Percentiles rank a stretch among this genome's conserved stretches.
Evolutionary conservation across 2,113 vertebrate genomes (phyloP).

Genomic region (Muntiacus reevesi): DNA sequence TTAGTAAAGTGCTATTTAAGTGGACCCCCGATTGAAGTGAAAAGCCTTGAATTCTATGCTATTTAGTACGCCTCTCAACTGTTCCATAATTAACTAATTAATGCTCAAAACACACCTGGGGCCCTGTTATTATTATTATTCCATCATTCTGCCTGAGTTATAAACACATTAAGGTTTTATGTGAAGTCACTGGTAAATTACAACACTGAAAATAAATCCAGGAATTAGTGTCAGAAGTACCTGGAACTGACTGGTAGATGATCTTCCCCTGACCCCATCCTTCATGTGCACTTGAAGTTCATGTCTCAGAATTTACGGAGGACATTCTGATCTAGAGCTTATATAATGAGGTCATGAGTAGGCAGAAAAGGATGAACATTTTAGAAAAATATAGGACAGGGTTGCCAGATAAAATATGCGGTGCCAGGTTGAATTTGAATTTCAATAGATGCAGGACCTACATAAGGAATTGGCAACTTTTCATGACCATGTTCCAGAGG

Average conservation of each 20-base stretch:
- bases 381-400: neutral
- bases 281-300: neutral
- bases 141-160: slow-evolving; percentile 27
- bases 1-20: slow-evolving; percentile 47
- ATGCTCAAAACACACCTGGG: slow-evolving; percentile 23
- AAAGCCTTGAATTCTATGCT: neutral
- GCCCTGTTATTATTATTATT: neutral
- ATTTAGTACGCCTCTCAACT: neutral
- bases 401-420: neutral
- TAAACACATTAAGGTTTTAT: slow-evolving; percentile 49
- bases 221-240: neutral
- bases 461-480: neutral
- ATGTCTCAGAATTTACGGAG: neutral
- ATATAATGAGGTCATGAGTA: neutral
- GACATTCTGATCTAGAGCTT: neutral
- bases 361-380: neutral
- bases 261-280: neutral
- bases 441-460: neutral
- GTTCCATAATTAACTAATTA: slow-evolving; percentile 55
- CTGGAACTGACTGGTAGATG: neutral
- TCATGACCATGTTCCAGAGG: neutral
- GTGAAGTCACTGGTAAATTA: slow-evolving; percentile 27
- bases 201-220: slow-evolving; percentile 32
- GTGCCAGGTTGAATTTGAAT: neutral
- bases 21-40: neutral